Percentiles rank a stretch among this genome's conserved stretches.
Conservation (phyloP, 2,888 invertebrate genomes). For the Ferdinandea cuprea region DNA sequence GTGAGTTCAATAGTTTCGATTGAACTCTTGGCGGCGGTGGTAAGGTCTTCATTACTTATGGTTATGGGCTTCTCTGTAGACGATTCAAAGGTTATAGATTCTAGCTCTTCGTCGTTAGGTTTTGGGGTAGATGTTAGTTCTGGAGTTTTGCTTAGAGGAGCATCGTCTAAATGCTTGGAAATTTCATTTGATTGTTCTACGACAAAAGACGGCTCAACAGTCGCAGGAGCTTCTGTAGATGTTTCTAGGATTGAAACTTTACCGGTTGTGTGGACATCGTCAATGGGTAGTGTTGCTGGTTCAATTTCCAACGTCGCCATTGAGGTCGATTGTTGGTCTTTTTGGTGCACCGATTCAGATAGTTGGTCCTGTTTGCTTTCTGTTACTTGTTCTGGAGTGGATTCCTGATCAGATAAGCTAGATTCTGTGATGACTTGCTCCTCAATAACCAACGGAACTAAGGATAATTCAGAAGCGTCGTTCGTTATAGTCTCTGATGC, state of each 20-base stretch:
- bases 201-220: background rate
- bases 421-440: no score
- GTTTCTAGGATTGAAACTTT: background rate
- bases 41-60: constrained; percentile 14
- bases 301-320: no score
- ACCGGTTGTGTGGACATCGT: constrained; percentile 1
- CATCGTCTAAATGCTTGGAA: background rate
- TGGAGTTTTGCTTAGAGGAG: background rate
- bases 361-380: no score
- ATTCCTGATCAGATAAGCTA: no score
- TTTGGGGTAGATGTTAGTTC: background rate
- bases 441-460: no score
- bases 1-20: constrained; percentile 72
- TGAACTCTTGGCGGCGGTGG: constrained; percentile 44
- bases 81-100: constrained; percentile 8
- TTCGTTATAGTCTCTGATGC: no score
- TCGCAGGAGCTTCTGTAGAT: background rate
- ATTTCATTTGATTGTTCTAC: constrained; percentile 11
- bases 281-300: no score
- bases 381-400: no score
- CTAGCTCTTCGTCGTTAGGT: background rate
- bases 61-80: constrained; percentile 35
- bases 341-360: no score
- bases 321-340: no score
- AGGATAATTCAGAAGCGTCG: no score